Conservation (phyloP, 2,797 vertebrate species). For the Aulostomus chinensis region DNA sequence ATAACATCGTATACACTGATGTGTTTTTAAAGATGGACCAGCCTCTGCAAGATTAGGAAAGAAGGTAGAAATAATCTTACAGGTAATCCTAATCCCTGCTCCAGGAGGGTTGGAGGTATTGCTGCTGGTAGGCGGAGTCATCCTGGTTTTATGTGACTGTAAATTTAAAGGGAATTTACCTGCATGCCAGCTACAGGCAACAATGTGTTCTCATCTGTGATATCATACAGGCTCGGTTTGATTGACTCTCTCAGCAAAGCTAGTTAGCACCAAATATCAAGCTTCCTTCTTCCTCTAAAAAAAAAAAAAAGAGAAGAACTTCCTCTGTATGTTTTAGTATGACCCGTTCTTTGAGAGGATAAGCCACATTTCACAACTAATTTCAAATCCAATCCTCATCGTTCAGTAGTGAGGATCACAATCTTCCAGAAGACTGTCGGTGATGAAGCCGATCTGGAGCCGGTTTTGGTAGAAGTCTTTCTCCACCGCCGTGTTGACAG, state of each 20-base stretch:
- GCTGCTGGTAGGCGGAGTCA: conserved; percentile 35
- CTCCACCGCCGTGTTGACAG: conserved; percentile 89
- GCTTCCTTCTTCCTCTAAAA: too few relatives aligned
- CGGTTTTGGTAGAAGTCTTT: conserved; percentile 86
- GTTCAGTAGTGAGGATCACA: conserved; percentile 89
- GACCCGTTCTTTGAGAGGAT: too few relatives aligned
- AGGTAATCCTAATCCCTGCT: conserved; percentile 22
- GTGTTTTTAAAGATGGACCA: conserved; percentile 25
- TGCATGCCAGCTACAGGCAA: conserved; percentile 42
- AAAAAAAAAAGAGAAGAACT: too few relatives aligned
- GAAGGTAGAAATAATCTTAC: conserved; percentile 30
- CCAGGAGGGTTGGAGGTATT: conserved; percentile 20
- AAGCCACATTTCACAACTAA: too few relatives aligned
- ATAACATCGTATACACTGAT: conserved; percentile 2
- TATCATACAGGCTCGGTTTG: too few relatives aligned
- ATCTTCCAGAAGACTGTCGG: conserved; percentile 92
- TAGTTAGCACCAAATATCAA: conserved; percentile 34
- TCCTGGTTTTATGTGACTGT: too few relatives aligned
- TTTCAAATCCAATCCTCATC: too few relatives aligned
- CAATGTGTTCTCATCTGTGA: too few relatives aligned
- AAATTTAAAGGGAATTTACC: conserved; percentile 7
- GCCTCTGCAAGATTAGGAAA: conserved; percentile 19
- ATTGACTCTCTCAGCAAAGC: background rate
- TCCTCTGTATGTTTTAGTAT: too few relatives aligned
- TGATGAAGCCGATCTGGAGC: conserved; percentile 89